These are phyloP conservation scores for Phylloscopus trochiloides DNA, from an alignment of 2,113 vertebrate species.

Conservation along the genomic window DNA sequence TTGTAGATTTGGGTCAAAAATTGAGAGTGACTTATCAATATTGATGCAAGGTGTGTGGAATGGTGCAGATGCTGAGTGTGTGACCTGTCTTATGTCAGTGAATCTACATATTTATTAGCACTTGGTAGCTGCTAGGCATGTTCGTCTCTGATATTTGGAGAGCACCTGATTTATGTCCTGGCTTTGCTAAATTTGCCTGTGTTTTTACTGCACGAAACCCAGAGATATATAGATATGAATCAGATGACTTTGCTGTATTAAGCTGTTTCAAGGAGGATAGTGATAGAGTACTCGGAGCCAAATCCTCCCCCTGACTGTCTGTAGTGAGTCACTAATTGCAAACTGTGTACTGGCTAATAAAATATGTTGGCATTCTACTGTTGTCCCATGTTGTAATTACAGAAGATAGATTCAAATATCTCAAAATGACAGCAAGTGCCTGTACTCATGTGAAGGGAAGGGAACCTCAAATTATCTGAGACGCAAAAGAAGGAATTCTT, in stretches of 20 bases:
- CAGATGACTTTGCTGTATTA: neutral
- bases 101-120: neutral
- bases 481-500: neutral
- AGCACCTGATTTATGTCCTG: neutral
- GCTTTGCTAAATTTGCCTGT: neutral
- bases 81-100: neutral
- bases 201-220: neutral
- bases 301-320: constrained; percentile 24
- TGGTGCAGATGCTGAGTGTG: neutral
- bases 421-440: constrained; percentile 12
- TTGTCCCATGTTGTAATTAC: constrained; percentile 48
- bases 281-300: neutral
- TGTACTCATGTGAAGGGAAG: neutral
- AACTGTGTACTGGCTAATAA: constrained; percentile 50
- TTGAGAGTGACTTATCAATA: neutral
- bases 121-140: neutral
- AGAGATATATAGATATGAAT: neutral
- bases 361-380: constrained; percentile 58
- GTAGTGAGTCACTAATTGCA: constrained; percentile 63
- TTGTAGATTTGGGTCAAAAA: neutral
- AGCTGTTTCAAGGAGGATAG: constrained; percentile 5
- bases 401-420: constrained; percentile 25
- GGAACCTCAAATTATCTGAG: constrained; percentile 8
- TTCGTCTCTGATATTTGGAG: neutral
- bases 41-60: neutral